Conservation (phyloP, 2,113 vertebrate genomes). For the Saguinus imperator region DNA sequence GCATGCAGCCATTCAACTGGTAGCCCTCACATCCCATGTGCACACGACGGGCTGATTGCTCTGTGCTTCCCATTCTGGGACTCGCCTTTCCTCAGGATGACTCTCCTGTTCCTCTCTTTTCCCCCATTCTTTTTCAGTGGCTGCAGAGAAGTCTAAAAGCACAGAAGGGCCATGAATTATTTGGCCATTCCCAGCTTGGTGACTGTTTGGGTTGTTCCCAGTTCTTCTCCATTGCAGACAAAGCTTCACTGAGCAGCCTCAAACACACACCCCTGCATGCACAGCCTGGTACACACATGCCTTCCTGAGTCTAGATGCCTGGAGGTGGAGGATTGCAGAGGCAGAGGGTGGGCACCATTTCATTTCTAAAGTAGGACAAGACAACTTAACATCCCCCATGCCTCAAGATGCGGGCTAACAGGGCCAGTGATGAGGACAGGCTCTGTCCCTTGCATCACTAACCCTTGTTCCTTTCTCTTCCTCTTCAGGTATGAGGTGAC, state of each 20-base stretch:
- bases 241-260: neutral
- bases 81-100: neutral
- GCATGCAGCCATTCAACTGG: neutral
- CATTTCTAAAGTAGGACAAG: neutral
- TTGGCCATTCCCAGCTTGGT: accelerated
- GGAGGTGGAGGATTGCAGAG: neutral
- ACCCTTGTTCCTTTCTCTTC: neutral
- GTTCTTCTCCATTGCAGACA: neutral
- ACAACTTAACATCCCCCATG: neutral
- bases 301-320: neutral
- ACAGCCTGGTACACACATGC: accelerated
- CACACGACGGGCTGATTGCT: accelerated
- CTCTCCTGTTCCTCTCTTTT: accelerated
- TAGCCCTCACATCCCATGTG: neutral
- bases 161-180: neutral
- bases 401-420: accelerated
- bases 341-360: neutral
- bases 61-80: accelerated
- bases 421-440: no score
- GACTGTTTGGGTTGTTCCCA: neutral
- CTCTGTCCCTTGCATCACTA: neutral
- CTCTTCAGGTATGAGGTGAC: slow-evolving; percentile 89
- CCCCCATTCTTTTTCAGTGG: neutral
- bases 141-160: neutral
- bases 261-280: neutral